These are phyloP conservation scores for Cremastinae sp. DNA, from an alignment of 2,888 invertebrate genomes.

Conservation along the genomic window DNA sequence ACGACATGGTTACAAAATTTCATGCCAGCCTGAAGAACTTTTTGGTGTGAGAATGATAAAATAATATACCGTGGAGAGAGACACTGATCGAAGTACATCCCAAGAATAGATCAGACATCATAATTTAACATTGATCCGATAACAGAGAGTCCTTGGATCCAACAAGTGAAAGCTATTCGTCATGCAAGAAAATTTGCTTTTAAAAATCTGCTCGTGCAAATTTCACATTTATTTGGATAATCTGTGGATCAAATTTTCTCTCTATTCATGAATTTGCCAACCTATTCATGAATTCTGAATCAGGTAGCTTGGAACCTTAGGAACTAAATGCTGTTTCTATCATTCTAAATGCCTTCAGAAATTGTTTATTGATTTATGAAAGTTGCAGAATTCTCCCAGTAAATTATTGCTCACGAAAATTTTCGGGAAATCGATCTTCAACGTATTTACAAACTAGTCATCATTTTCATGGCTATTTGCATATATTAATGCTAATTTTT, in stretches of 20 bases:
- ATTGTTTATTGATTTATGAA: too few relatives aligned
- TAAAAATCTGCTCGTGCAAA: background rate
- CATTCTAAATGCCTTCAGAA: too few relatives aligned
- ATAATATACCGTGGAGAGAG: constrained; percentile 40
- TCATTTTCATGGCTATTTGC: too few relatives aligned
- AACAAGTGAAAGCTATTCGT: constrained; percentile 18
- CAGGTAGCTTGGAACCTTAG: too few relatives aligned
- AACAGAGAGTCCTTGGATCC: constrained; percentile 58
- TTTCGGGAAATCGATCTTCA: too few relatives aligned
- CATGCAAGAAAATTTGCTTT: constrained; percentile 22
- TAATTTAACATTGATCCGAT: constrained; percentile 63
- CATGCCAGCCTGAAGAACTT: constrained; percentile 33
- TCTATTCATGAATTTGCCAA: background rate
- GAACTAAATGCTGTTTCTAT: too few relatives aligned
- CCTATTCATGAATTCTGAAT: background rate
- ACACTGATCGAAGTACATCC: constrained; percentile 51
- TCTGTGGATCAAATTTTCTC: background rate
- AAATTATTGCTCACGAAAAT: too few relatives aligned
- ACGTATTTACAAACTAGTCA: too few relatives aligned
- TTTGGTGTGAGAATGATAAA: constrained; percentile 42
- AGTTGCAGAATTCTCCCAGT: too few relatives aligned
- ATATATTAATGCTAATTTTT: too few relatives aligned
- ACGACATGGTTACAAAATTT: constrained; percentile 57
- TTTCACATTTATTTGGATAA: constrained; percentile 14
- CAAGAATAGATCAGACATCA: constrained; percentile 54